These are phyloP conservation scores for Syngnathus typhle DNA, from an alignment of 2,113 vertebrate species.

Conservation along the genomic window DNA sequence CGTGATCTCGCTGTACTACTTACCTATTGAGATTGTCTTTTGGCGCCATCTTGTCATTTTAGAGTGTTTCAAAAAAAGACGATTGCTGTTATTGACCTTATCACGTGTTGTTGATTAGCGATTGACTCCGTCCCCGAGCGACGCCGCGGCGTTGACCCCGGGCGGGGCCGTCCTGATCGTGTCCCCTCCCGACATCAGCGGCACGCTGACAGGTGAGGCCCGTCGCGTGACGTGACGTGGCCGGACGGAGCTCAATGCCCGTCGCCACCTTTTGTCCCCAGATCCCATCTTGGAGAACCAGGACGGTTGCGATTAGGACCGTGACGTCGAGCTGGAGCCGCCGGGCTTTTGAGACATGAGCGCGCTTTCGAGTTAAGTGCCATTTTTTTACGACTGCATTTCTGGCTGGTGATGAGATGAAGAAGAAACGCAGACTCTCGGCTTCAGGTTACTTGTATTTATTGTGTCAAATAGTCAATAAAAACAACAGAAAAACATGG, in stretches of 20 bases:
- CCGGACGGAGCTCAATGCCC: too few relatives aligned
- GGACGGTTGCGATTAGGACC: conserved; percentile 73
- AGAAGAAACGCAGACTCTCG: neutral
- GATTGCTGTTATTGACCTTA: too few relatives aligned
- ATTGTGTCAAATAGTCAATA: conserved; percentile 44
- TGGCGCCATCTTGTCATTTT: too few relatives aligned
- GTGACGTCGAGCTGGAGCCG: neutral
- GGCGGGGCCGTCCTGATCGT: conserved; percentile 84
- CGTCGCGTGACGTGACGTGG: too few relatives aligned
- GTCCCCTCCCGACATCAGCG: conserved; percentile 86
- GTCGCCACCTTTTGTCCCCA: conserved; percentile 43
- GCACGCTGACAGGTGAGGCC: conserved; percentile 75
- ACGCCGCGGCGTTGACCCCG: conserved; percentile 71
- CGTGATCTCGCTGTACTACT: too few relatives aligned
- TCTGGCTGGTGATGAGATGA: neutral
- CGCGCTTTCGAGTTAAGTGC: neutral
- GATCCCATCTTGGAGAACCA: conserved; percentile 93
- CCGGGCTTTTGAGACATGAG: neutral
- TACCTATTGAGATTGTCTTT: too few relatives aligned
- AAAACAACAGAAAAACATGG: conserved; percentile 25
- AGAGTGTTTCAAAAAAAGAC: too few relatives aligned
- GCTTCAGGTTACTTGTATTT: conserved; percentile 24
- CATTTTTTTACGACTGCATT: neutral
- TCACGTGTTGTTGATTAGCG: conserved; percentile 53
- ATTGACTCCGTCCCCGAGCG: conserved; percentile 70